Percentiles rank a stretch among this genome's conserved stretches.
Conservation (phyloP, 2,888 invertebrate genomes). For the Rhingia rostrata region DNA sequence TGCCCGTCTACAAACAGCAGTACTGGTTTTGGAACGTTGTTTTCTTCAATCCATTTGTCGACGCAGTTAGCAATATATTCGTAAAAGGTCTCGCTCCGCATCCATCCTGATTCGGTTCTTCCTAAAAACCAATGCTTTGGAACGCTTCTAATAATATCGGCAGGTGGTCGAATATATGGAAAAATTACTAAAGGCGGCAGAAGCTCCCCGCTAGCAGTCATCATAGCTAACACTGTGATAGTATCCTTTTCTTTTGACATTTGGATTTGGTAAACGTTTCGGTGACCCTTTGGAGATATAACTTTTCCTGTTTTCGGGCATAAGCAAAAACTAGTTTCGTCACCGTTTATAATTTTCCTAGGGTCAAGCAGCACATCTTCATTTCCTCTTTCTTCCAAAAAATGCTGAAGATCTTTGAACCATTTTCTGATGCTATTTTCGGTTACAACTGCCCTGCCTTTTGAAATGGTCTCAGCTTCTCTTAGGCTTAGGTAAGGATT, state of each 20-base stretch:
- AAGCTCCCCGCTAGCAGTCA: slow-evolving; percentile 14
- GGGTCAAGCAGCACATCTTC: slow-evolving; percentile 8
- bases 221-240: slow-evolving; percentile 7
- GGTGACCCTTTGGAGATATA: slow-evolving; percentile 42
- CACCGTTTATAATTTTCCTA: slow-evolving; percentile 25
- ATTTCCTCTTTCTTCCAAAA: slow-evolving; percentile 11
- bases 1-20: slow-evolving; percentile 10
- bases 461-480: neutral
- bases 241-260: slow-evolving; percentile 20
- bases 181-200: slow-evolving; percentile 15
- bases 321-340: slow-evolving; percentile 53
- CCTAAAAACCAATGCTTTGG: slow-evolving; percentile 5
- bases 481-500: slow-evolving; percentile 2
- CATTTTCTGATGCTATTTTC: slow-evolving; percentile 17
- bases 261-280: slow-evolving; percentile 46
- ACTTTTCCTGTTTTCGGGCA: slow-evolving; percentile 62
- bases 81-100: slow-evolving; percentile 16
- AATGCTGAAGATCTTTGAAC: slow-evolving; percentile 8
- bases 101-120: slow-evolving; percentile 11
- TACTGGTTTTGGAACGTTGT: slow-evolving; percentile 3
- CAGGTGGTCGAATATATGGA: slow-evolving; percentile 15
- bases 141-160: slow-evolving; percentile 7
- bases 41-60: slow-evolving; percentile 2
- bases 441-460: slow-evolving; percentile 14
- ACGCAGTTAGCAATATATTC: slow-evolving; percentile 30